Percentiles rank a stretch among this genome's conserved stretches.
These are phyloP conservation scores for Epinotia demarniana DNA, from an alignment of 2,888 invertebrate genomes.

Conservation along the genomic window DNA sequence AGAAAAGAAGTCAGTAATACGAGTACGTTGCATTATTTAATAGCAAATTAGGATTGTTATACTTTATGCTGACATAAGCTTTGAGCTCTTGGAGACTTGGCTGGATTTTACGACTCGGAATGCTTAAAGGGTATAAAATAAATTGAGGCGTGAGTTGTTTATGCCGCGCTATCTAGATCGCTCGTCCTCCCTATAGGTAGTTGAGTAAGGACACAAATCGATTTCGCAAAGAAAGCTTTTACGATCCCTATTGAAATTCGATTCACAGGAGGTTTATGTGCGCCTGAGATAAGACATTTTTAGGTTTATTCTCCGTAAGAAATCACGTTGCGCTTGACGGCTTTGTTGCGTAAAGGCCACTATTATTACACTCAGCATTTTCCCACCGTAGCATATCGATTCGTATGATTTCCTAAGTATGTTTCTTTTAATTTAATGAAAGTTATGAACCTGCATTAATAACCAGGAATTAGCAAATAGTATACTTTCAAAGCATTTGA, in stretches of 20 bases:
- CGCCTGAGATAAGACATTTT: conserved; percentile 40
- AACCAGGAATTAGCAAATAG: too few relatives aligned
- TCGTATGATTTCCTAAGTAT: background rate
- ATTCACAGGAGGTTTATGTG: conserved; percentile 41
- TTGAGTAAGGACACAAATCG: conserved; percentile 39
- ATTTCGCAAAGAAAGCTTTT: conserved; percentile 39
- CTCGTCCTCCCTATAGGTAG: conserved; percentile 26
- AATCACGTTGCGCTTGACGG: background rate
- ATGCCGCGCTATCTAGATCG: conserved; percentile 23
- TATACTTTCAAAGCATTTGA: too few relatives aligned
- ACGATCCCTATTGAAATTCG: conserved; percentile 43
- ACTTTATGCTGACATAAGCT: conserved; percentile 15
- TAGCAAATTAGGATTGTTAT: conserved; percentile 15
- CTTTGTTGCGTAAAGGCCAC: conserved; percentile 36
- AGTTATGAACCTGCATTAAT: too few relatives aligned
- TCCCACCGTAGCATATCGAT: conserved; percentile 14
- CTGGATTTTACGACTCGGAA: conserved; percentile 19
- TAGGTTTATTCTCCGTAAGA: conserved; percentile 30
- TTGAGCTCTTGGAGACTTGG: conserved; percentile 11
- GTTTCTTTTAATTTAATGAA: too few relatives aligned
- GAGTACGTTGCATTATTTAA: conserved; percentile 1
- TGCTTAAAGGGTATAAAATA: conserved; percentile 32
- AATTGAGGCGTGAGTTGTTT: conserved; percentile 31
- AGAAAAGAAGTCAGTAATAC: conserved; percentile 8
- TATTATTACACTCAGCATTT: conserved; percentile 26